Percentiles rank a stretch among this genome's conserved stretches.
Evolutionary conservation across 2,797 vertebrate genomes (phyloP).

Genomic region (Siniperca undulata): DNA sequence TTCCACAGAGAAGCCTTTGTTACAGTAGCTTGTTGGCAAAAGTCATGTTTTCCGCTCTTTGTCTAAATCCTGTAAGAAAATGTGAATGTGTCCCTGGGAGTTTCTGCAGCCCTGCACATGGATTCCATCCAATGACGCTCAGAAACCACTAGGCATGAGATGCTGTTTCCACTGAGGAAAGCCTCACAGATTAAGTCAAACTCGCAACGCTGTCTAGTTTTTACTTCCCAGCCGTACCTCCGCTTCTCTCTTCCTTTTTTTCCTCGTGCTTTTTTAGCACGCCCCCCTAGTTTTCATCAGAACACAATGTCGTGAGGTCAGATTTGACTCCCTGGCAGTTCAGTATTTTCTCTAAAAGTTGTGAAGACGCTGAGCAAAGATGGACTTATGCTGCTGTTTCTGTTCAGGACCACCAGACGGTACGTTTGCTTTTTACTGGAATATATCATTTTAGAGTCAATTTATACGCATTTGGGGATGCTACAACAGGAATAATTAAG

Average conservation of each 20-base stretch:
- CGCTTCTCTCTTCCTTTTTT: conserved; percentile 28
- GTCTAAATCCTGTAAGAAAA: conserved; percentile 65
- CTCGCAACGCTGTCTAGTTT: conserved; percentile 56
- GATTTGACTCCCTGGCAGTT: conserved; percentile 76
- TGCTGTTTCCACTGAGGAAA: conserved; percentile 82
- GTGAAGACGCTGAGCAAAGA: conserved; percentile 70
- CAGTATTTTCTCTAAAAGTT: conserved; percentile 77
- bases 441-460: not conserved
- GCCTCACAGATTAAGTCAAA: conserved; percentile 71
- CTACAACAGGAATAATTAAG: not conserved
- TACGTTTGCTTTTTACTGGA: conserved; percentile 53
- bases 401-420: conserved; percentile 61
- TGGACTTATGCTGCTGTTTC: conserved; percentile 85
- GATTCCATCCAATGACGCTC: conserved; percentile 61
- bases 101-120: conserved; percentile 64
- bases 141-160: conserved; percentile 65
- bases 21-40: conserved; percentile 50
- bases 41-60: conserved; percentile 73
- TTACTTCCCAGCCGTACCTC: conserved; percentile 72
- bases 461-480: conserved; percentile 28
- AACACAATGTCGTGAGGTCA: conserved; percentile 83
- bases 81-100: conserved; percentile 62
- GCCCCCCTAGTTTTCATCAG: conserved; percentile 80
- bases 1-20: conserved; percentile 80
- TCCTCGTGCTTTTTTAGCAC: conserved; percentile 64